phyloP scores from a whole-genome alignment of 2,888 invertebrate species.

The Chaitophorus viminalis region DNA sequence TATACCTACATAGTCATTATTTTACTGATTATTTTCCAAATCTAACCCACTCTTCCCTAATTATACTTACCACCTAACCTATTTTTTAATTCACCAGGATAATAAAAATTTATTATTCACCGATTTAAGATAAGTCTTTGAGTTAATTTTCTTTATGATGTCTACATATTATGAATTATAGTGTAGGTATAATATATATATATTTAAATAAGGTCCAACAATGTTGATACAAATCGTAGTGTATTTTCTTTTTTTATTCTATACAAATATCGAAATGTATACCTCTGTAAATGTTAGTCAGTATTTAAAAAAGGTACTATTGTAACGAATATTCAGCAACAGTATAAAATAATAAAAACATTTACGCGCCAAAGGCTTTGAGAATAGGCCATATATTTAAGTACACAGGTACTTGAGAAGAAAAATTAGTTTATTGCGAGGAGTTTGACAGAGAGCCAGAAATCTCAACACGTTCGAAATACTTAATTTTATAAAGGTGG shows the following conservation, averaged over 20 bases:
- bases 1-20: too few relatives aligned
- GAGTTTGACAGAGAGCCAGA: slow-evolving; percentile 3
- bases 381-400: too few relatives aligned
- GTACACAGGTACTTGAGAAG: neutral
- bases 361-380: neutral
- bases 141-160: too few relatives aligned
- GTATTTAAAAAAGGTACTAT: neutral
- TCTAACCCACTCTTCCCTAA: neutral
- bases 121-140: too few relatives aligned
- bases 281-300: neutral
- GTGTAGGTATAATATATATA: too few relatives aligned
- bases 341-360: neutral
- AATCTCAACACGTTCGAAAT: slow-evolving; percentile 15
- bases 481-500: neutral
- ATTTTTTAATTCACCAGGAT: too few relatives aligned
- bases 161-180: too few relatives aligned
- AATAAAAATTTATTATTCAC: too few relatives aligned
- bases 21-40: too few relatives aligned
- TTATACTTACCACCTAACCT: too few relatives aligned
- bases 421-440: neutral
- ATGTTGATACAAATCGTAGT: neutral
- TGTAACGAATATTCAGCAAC: neutral
- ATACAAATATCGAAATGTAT: neutral
- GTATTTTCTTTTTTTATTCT: neutral
- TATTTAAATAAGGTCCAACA: too few relatives aligned